Base-by-base conservation (phyloP, 2,888 invertebrate genomes). In the Tiliacea aurago region DNA sequence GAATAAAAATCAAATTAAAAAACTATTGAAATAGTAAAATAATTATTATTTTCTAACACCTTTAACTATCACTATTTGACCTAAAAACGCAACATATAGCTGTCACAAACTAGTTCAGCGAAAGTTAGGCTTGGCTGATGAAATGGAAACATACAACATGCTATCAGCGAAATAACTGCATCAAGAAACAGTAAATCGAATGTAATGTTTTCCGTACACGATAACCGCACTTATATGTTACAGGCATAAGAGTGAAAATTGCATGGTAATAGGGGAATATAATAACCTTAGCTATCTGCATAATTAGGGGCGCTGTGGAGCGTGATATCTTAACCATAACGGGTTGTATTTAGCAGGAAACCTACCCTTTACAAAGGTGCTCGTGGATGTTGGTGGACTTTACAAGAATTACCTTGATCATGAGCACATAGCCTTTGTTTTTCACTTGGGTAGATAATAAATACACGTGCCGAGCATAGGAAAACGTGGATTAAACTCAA, bases 151-250 rank as follows among this genome's bases (percentile, higher is more conserved):
- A 61, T 45, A 58, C 33, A 76, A 61, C 62, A 63, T 71, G 61
- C 63, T 67, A 76, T 73, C 61, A 63, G 67, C 58, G n/a, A 68
- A 72, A 76, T 83, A 83, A 83, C 77, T 80, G 77, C 76, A 83
- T 64, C 18, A 74, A 67, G 74, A 68, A 83, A 74, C 83, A 56
- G 83, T 83, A 73, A 76, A 80, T 72, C 49, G 53, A 69, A 59
- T 69, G 62, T 55, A 70, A 43, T 9, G 10, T 53, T 62, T 70
- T 45, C 45, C 18, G 20, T 53, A 43, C 18, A 23, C 70, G 49
- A 70, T 63, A 69, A 59, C n/a, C 63, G 37, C 62, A 53, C 66
- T 67, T 71, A 65, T 53, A 2, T 9, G 0, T 0, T 2, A 28
- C 9, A 43, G 4, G 1, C 1, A 37, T 65, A 76, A 55, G 73